Percentiles rank a stretch among this genome's conserved stretches.
Evolutionary conservation across 2,113 vertebrate species (phyloP).

Genomic region (Heterotis niloticus): DNA sequence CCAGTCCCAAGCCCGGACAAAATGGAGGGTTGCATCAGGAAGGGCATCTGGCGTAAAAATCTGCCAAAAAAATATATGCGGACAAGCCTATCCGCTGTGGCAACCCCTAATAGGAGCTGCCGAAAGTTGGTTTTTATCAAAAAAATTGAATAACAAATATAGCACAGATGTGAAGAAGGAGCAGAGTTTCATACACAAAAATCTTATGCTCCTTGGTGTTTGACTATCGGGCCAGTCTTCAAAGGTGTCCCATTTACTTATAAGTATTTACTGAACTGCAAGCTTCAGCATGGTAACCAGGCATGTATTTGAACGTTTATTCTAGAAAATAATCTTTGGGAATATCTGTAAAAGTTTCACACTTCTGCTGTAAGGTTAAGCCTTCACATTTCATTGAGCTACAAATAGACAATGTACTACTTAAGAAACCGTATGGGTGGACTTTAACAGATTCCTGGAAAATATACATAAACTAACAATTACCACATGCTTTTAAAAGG

Average conservation of each 20-base stretch:
- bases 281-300: conserved; percentile 6
- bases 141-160: background rate
- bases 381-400: background rate
- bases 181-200: background rate
- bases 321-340: background rate
- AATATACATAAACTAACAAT: no score
- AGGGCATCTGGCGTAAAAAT: no score
- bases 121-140: no score
- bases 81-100: no score
- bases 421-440: background rate
- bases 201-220: conserved; percentile 19
- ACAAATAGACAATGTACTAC: background rate
- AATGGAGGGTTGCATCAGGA: no score
- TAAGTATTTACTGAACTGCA: background rate
- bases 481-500: no score
- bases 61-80: no score
- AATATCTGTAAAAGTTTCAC: background rate
- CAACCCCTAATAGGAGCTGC: no score
- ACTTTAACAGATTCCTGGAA: no score
- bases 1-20: no score
- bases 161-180: background rate
- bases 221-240: conserved; percentile 13
- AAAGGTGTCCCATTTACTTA: conserved; percentile 33
- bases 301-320: conserved; percentile 5
- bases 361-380: background rate